Conservation (phyloP, 1,140 invertebrate genomes). For the Drosophila tsacasi region DNA sequence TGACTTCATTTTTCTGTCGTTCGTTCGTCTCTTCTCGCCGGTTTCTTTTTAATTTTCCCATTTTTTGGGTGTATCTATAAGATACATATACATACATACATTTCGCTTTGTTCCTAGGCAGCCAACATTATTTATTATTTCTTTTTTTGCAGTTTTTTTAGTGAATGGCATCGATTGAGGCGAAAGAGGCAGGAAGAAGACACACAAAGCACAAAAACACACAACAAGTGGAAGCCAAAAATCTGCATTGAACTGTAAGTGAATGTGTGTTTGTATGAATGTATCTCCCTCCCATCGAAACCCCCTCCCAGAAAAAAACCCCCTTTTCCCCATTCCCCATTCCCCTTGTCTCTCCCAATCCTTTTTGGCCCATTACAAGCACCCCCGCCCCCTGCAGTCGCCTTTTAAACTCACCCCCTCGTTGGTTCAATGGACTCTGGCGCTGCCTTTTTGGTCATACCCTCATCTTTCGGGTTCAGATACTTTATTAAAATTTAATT, state of each 20-base stretch:
- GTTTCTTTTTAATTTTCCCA: constrained; percentile 33
- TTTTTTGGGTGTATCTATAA: constrained; percentile 46
- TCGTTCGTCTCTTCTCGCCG: not conserved
- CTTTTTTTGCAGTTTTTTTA: constrained; percentile 15
- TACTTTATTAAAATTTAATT: not conserved
- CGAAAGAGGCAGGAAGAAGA: constrained; percentile 27
- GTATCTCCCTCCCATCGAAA: constrained; percentile 9
- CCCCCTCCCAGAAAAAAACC: not conserved
- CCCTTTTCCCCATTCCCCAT: not conserved
- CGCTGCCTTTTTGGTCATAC: constrained; percentile 32
- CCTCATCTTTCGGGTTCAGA: not conserved
- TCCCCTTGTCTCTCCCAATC: constrained; percentile 8
- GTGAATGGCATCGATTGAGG: constrained; percentile 50
- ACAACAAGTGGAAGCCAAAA: constrained; percentile 66
- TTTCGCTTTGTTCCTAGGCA: constrained; percentile 51
- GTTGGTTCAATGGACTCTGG: constrained; percentile 61
- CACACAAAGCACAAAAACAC: constrained; percentile 12
- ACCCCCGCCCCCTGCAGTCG: not conserved
- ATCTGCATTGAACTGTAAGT: constrained; percentile 38
- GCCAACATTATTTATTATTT: constrained; percentile 34
- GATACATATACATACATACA: constrained; percentile 22
- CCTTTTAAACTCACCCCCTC: constrained; percentile 26
- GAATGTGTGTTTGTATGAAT: not conserved
- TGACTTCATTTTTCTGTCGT: constrained; percentile 39
- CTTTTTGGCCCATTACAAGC: constrained; percentile 35